Percentiles rank a stretch among this genome's conserved stretches.
phyloP scores from a whole-genome alignment of 2,888 invertebrate genomes.

The Calliopum simillimum region DNA sequence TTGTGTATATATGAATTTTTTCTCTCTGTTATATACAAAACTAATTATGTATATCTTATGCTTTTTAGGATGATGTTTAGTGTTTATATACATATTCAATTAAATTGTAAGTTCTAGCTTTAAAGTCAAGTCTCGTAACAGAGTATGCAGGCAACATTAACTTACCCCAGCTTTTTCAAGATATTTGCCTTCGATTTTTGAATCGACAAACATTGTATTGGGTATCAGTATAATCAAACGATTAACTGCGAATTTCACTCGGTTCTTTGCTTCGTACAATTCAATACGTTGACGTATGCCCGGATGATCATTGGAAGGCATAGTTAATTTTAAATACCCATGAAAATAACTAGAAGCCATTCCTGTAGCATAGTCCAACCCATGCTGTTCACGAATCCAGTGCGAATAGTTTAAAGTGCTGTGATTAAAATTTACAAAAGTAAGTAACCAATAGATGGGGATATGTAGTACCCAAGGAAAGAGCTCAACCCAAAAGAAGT shows the following conservation, averaged over 20 bases:
- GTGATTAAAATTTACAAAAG: slow-evolving; percentile 38
- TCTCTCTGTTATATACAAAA: no score
- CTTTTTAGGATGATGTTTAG: no score
- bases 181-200: slow-evolving; percentile 52
- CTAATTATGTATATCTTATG: no score
- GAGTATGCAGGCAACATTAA: slow-evolving; percentile 24
- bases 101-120: no score
- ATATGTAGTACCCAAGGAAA: slow-evolving; percentile 41
- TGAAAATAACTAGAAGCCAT: slow-evolving; percentile 64
- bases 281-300: slow-evolving; percentile 56
- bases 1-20: background rate
- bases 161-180: slow-evolving; percentile 52
- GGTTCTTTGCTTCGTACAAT: slow-evolving; percentile 51
- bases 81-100: no score
- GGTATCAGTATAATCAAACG: slow-evolving; percentile 60
- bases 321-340: slow-evolving; percentile 58
- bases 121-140: no score
- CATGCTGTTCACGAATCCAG: slow-evolving; percentile 54
- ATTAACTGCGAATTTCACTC: slow-evolving; percentile 54
- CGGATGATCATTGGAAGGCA: slow-evolving; percentile 49
- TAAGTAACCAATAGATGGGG: slow-evolving; percentile 54
- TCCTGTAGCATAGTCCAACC: slow-evolving; percentile 61
- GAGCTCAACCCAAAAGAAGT: slow-evolving; percentile 41
- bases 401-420: slow-evolving; percentile 52
- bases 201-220: slow-evolving; percentile 54